phyloP scores from a whole-genome alignment of 2,888 invertebrate species.

The Thumatha senex region DNA sequence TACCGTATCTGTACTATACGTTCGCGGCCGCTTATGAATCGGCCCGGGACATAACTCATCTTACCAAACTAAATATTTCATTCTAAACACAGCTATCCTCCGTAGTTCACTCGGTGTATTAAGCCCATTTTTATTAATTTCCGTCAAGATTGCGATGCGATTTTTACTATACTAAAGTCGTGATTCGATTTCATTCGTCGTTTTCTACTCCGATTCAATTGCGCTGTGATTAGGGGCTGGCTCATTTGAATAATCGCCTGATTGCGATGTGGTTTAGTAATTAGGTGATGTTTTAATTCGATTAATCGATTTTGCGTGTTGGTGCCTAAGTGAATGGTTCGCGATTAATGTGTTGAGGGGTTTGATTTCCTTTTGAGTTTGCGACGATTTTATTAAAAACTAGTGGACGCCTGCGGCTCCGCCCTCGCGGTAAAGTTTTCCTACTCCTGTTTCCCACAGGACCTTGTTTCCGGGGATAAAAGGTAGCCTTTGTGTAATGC shows the following conservation, averaged over 20 bases:
- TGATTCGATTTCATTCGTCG: conserved; percentile 14
- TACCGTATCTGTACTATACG: neutral
- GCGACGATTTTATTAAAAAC: neutral
- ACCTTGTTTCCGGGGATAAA: too few species aligned
- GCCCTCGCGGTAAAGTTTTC: too few species aligned
- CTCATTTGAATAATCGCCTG: conserved; percentile 39
- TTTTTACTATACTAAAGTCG: conserved; percentile 18
- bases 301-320: conserved; percentile 32
- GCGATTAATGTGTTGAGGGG: conserved; percentile 1
- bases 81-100: conserved; percentile 12
- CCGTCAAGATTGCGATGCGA: conserved; percentile 14
- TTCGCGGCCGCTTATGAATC: conserved; percentile 20
- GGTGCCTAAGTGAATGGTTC: conserved; percentile 7
- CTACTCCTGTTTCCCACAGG: too few species aligned
- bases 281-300: conserved; percentile 33
- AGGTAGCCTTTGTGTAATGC: too few species aligned
- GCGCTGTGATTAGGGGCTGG: conserved; percentile 29
- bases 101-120: conserved; percentile 10
- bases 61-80: conserved; percentile 32
- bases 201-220: conserved; percentile 32
- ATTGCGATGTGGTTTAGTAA: conserved; percentile 36
- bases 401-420: too few species aligned
- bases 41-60: conserved; percentile 25
- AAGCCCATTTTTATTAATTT: conserved; percentile 16
- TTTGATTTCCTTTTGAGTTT: conserved; percentile 1